Base-by-base conservation (phyloP, 2,113 vertebrate genomes). In the Oreocharis arfaki region DNA sequence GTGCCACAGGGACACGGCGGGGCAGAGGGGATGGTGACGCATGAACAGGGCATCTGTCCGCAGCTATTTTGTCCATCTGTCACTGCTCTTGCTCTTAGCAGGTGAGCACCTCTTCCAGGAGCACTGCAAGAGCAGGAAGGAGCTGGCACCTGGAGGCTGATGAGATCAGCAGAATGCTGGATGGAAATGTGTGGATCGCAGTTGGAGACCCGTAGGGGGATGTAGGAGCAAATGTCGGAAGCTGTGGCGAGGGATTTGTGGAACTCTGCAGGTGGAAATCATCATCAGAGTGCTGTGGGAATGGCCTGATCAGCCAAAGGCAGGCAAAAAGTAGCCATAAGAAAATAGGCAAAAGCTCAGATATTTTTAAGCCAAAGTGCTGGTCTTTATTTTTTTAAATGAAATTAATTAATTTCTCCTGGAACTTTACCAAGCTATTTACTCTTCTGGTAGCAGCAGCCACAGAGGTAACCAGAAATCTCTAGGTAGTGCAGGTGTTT, bases 401-500 rank as follows among this genome's bases (percentile, higher is more conserved):
- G 49, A 87, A 95, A 68, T 44, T 26, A 73, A 89, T 92, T 90
- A 82, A 86, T 88, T 80, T 89, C 73, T 95, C 18, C 64, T 94
- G 88, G 91, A 96, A 90, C 75, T 44, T 68, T 84, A 81, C 84
- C 79, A 94, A 89, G 42, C 3, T 68, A 35, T 83, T 95, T 61
- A 26, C 63, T 83, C 33, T 82, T 82, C 79, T 81, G 70, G n/a
- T 65, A 76, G 78, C 56, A 61, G 80, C 75, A 85, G 81, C 57
- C 61, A 26, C 53, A 67, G 53, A 67, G 69, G 74, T 82, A 89
- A 89, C 73, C 64, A 71, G 69, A 63, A 90, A 50, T 93, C 86
- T 81, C 93, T 30, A 16, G 83, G 77, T 57, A 87, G 50, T 92
- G 73, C 96, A 96, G 96, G 95, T 97, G 95, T 86, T 89, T 82